Percentiles rank a stretch among this genome's conserved stretches.
Evolutionary conservation across 2,113 vertebrate genomes (phyloP).

Genomic region (Ursus arctos): DNA sequence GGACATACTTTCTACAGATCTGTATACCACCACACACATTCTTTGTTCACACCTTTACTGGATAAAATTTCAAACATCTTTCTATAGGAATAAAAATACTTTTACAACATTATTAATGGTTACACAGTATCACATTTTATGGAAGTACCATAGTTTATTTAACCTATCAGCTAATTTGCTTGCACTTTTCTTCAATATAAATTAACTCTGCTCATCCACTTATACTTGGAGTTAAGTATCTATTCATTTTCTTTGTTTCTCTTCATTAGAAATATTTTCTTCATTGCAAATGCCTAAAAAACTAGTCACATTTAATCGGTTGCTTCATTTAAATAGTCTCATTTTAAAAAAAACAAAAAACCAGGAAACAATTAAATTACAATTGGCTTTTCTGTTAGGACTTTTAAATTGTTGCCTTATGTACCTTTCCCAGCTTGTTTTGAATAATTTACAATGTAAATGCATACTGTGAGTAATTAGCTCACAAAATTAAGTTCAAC

Average conservation of each 20-base stretch:
- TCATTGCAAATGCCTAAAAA: not conserved
- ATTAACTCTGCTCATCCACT: not conserved
- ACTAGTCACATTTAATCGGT: not conserved
- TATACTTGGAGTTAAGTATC: not conserved
- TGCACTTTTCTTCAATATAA: conserved; percentile 40
- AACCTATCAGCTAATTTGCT: conserved; percentile 19
- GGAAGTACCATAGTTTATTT: conserved; percentile 4
- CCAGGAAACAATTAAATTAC: not conserved
- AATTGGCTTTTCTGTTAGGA: conserved; percentile 11
- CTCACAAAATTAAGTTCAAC: not conserved
- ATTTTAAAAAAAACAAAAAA: not conserved
- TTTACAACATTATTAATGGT: conserved; percentile 3
- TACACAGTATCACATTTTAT: not conserved
- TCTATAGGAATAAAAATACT: conserved; percentile 33
- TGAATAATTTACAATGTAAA: not conserved
- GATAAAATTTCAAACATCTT: conserved; percentile 42
- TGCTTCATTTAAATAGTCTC: conserved; percentile 18
- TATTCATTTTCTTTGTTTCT: not conserved
- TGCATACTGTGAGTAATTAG: not conserved
- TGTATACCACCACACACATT: not conserved
- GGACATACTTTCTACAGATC: conserved; percentile 1
- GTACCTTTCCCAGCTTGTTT: not conserved
- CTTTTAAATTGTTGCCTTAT: not conserved
- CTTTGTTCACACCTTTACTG: conserved; percentile 21
- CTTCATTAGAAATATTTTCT: conserved; percentile 41